Evolutionary conservation across 2,888 invertebrate species (phyloP).

Genomic region (Acleris sparsana): DNA sequence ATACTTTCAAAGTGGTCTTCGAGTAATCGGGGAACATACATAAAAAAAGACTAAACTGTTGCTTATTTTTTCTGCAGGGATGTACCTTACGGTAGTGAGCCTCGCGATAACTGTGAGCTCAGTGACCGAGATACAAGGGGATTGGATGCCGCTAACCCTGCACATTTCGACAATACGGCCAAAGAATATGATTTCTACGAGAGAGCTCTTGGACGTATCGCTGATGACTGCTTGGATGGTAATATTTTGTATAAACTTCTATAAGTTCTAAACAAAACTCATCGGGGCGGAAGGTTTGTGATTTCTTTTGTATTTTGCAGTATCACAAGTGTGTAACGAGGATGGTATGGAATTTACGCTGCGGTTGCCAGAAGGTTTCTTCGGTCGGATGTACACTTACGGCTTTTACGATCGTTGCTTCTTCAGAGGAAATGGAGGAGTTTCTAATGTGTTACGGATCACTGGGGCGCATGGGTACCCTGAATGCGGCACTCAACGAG

Average conservation of each 20-base stretch:
- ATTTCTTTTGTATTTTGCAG: conserved; percentile 71
- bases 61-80: conserved; percentile 63
- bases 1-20: no score
- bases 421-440: conserved; percentile 95
- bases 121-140: conserved; percentile 94
- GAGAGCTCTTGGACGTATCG: conserved; percentile 88
- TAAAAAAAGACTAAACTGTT: no score
- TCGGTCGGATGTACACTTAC: conserved; percentile 95
- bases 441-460: conserved; percentile 91
- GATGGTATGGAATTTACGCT: conserved; percentile 97
- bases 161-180: conserved; percentile 91
- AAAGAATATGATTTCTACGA: conserved; percentile 93
- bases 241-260: conserved; percentile 41
- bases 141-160: conserved; percentile 92
- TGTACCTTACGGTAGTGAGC: conserved; percentile 85
- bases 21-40: no score
- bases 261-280: not conserved
- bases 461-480: conserved; percentile 96
- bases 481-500: conserved; percentile 95
- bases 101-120: conserved; percentile 93
- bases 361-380: conserved; percentile 93
- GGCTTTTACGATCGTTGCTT: conserved; percentile 96
- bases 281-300: not conserved
- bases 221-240: conserved; percentile 94
- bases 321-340: conserved; percentile 95